phyloP scores from a whole-genome alignment of 2,113 vertebrate genomes.

The Odocoileus hemionus region DNA sequence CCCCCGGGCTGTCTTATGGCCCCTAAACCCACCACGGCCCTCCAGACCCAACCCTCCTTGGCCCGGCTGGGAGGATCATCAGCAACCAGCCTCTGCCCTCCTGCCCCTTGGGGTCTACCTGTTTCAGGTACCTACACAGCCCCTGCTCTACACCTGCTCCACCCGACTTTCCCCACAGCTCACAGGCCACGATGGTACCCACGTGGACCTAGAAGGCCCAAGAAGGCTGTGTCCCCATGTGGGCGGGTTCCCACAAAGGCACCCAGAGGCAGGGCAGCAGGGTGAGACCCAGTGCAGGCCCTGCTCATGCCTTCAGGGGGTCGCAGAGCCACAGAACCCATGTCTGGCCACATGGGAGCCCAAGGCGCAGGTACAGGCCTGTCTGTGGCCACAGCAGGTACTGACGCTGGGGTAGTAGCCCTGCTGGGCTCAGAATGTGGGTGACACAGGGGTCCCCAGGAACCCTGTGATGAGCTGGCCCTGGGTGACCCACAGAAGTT shows the following conservation, averaged over 20 bases:
- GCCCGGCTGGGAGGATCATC: rapidly evolving
- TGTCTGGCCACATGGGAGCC: neutral
- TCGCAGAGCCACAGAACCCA: neutral
- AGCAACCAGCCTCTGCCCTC: neutral
- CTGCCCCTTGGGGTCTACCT: neutral
- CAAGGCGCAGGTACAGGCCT: neutral
- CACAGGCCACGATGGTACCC: rapidly evolving
- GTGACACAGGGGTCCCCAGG: neutral
- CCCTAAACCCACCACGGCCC: neutral
- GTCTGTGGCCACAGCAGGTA: neutral
- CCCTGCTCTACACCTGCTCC: neutral
- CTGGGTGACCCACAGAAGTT: neutral
- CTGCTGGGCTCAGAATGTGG: neutral
- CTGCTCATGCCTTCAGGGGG: neutral
- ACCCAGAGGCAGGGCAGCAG: neutral
- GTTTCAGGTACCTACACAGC: neutral
- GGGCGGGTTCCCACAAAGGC: neutral
- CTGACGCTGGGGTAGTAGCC: neutral
- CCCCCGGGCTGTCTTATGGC: too few relatives aligned
- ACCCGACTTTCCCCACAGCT: neutral
- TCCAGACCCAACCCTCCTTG: neutral
- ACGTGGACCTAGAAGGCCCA: neutral
- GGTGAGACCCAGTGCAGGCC: neutral
- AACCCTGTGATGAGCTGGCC: neutral
- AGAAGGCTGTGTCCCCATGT: neutral